Conservation (phyloP, 2,888 invertebrate genomes). For the Cremastinae sp. region DNA sequence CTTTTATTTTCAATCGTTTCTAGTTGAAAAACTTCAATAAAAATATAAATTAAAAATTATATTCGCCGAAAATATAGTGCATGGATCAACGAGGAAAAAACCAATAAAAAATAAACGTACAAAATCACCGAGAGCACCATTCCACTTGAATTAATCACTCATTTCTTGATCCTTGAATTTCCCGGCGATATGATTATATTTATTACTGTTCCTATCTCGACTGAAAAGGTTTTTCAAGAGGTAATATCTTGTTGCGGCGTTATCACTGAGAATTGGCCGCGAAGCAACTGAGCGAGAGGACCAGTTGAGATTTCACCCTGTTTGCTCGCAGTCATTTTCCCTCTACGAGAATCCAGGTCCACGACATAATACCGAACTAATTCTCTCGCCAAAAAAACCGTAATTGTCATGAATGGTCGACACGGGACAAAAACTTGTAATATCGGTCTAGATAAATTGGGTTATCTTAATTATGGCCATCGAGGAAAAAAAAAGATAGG, state of each 20-base stretch:
- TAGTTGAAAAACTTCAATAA: too few species aligned
- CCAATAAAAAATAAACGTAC: too few species aligned
- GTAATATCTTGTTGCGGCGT: constrained; percentile 29
- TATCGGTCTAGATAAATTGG: constrained; percentile 64
- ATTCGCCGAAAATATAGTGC: too few species aligned
- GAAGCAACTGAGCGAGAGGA: constrained; percentile 12
- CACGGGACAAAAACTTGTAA: constrained; percentile 62
- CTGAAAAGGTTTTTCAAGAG: constrained; percentile 27
- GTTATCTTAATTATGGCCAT: constrained; percentile 64
- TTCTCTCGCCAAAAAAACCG: constrained; percentile 55
- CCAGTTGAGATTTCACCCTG: background rate
- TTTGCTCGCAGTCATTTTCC: constrained; percentile 9
- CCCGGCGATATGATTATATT: constrained; percentile 26
- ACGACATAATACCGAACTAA: constrained; percentile 51
- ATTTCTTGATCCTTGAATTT: constrained; percentile 5
- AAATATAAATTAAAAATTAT: too few species aligned
- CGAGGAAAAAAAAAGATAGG: background rate
- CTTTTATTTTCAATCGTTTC: too few species aligned
- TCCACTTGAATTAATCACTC: background rate
- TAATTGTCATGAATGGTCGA: constrained; percentile 59
- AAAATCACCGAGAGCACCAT: too few species aligned
- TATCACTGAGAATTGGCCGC: constrained; percentile 41
- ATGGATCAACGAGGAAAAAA: too few species aligned
- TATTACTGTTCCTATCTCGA: constrained; percentile 41
- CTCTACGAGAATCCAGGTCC: constrained; percentile 41